Base-by-base conservation (phyloP, 1,140 invertebrate species). In the Callitettix versicolor region DNA sequence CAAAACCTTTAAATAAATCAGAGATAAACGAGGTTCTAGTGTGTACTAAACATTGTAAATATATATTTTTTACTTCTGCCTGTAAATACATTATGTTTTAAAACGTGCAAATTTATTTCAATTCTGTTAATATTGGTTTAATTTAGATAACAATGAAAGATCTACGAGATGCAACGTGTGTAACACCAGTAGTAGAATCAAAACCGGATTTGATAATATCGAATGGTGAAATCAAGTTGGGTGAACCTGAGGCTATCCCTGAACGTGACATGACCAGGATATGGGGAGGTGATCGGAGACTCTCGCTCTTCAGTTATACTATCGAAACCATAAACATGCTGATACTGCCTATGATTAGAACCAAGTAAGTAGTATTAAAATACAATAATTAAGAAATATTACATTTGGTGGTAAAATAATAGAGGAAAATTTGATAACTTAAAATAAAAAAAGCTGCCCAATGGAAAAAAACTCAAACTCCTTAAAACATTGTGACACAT, bases 271-370 rank as follows among this genome's bases (percentile, higher is more conserved):
- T 65, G 34, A 64, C 61, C 22, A 69, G 74, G 22, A 62, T 79
- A 68, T 65, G 85, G 85, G 62, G 76, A 75, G 69, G 78, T 4
- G 95, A 99, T 69, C 83, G 88, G 48, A 75, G 95, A 20, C 76
- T 99, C 2, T 80, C 88, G 2, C 76, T 98, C 26, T 98, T 91
- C 67, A 89, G 90, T 36, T 99, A 95, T 69, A 96, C 91, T 5
- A 83, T 93, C 36, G 96, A 99, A 73, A 93, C 92, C 2, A 86
- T 99, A 64, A 91, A 89, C 63, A 79, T 99, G 76, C 75, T 99
- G 12, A 72, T 99, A 12, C 67, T 98, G 44, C 95, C 95, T 1
- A 99, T 99, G 95, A 84, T 99, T 58, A 84, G 88, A 64, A 94
- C 92, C 58, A 95, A 95, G 91, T 94, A 73, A 74, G 81, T 77